phyloP scores from a whole-genome alignment of 2,113 vertebrate species.

The Perccottus glenii region DNA sequence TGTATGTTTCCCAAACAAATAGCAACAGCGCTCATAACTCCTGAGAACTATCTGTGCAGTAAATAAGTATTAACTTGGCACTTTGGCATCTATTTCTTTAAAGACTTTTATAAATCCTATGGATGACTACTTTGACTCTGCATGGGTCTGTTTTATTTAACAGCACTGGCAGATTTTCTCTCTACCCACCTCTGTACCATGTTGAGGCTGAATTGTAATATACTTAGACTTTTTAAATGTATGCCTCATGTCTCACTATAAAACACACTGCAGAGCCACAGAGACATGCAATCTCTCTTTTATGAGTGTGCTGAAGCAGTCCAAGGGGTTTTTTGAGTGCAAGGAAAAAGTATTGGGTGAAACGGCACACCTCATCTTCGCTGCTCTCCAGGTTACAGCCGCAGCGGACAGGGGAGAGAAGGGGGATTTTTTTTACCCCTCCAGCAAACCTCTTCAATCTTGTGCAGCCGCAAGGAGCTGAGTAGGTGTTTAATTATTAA shows the following conservation, averaged over 20 bases:
- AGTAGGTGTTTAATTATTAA: constrained; percentile 82
- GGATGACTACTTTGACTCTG: no score
- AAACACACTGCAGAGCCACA: background rate
- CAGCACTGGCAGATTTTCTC: background rate
- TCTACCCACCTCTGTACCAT: background rate
- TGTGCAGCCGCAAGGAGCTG: constrained; percentile 64
- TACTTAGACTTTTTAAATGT: background rate
- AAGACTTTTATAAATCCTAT: no score
- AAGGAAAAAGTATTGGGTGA: constrained; percentile 88
- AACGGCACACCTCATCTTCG: constrained; percentile 53
- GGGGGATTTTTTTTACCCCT: constrained; percentile 15
- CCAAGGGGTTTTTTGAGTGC: constrained; percentile 84
- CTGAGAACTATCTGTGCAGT: no score
- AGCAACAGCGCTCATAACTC: no score
- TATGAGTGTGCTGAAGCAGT: constrained; percentile 73
- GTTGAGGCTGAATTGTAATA: background rate
- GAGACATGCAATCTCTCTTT: constrained; percentile 48
- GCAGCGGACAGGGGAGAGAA: constrained; percentile 25
- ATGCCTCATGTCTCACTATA: background rate
- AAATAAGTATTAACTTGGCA: no score
- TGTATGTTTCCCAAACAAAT: no score
- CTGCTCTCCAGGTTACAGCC: constrained; percentile 64
- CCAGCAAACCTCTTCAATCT: constrained; percentile 70
- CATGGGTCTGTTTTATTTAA: no score
- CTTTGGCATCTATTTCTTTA: no score